Evolutionary conservation across 2,113 vertebrate species (phyloP).

Genomic region (Clarias magur): DNA sequence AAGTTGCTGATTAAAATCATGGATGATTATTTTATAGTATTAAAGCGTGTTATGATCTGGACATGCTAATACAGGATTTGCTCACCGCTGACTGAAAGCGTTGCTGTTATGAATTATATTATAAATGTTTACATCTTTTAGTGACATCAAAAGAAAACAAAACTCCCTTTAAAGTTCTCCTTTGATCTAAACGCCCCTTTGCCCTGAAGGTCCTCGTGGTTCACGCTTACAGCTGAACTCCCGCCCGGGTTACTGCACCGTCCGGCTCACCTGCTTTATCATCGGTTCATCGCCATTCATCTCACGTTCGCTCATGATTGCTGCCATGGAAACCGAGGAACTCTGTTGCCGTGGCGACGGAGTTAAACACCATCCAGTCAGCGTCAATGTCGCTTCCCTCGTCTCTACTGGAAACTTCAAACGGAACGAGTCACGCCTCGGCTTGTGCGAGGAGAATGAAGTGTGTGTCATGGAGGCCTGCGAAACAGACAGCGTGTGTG

Average conservation of each 20-base stretch:
- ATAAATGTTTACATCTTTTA: no score
- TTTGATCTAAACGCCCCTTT: no score
- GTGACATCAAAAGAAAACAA: no score
- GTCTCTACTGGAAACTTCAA: not conserved
- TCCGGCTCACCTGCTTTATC: not conserved
- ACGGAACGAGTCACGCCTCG: not conserved
- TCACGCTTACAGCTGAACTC: not conserved
- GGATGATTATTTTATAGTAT: not conserved
- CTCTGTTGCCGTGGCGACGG: conserved; percentile 37
- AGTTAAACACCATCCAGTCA: not conserved
- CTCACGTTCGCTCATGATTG: not conserved
- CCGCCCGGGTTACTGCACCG: not conserved
- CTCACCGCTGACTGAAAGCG: not conserved
- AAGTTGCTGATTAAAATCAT: not conserved
- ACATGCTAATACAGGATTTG: not conserved
- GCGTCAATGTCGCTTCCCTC: not conserved
- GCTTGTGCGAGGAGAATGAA: not conserved
- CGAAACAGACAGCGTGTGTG: no score
- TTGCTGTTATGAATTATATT: no score
- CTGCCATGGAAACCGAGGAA: conserved; percentile 46
- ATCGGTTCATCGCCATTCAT: not conserved
- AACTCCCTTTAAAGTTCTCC: not conserved
- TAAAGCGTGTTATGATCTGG: not conserved
- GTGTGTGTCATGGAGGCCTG: not conserved
- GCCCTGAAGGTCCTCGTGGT: no score